Base-by-base conservation (phyloP, 2,888 invertebrate species). In the Pollenia griseotomentosa region DNA sequence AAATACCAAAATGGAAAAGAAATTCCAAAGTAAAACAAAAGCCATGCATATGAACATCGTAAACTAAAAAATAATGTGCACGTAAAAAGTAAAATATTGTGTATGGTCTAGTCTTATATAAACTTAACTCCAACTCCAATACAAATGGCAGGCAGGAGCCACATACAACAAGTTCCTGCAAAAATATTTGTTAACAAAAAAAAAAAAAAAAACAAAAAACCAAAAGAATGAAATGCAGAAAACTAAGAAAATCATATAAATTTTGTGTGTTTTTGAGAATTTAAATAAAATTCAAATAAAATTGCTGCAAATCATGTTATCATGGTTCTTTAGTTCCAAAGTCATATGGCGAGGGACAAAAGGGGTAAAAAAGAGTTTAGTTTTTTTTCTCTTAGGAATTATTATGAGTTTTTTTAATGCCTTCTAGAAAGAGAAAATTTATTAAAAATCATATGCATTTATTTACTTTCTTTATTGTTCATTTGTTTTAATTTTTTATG, bases 241-340 rank as follows among this genome's bases (percentile, higher is more conserved):
- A 75, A 79, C 16, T 53, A 68, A 57, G 33, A 70, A 83, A 77
- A 57, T 74, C 59, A 11, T 79, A 79, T 85, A 85, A 81, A 71
- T 71, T 85, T 68, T 68, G 19, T 70, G 61, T 73, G 14, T 61
- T 80, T 74, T 48, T 63, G 53, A 78, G 66, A 86, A 78, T 86
- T 78, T 82, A 82, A 86, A 82, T 86, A 74, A 78, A 86, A 78
- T 82, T 78, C 78, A 55, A 68, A 82, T 78, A 74, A 78, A 78
- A 82, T 78, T 82, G 66, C 78, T 23, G 77, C 82, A 86, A 82
- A 82, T 86, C 85, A 86, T 86, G 85, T 82, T 74, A 86, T 86
- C 82, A 73, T 57, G 42, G n/a, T 16, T 73, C 16, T 65, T 57
- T 65, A 23, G 23, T 75, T 33, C 42, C 11, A 57, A 14, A 7